Conservation (phyloP, 2,797 vertebrate species). For the Poecilia gillii region DNA sequence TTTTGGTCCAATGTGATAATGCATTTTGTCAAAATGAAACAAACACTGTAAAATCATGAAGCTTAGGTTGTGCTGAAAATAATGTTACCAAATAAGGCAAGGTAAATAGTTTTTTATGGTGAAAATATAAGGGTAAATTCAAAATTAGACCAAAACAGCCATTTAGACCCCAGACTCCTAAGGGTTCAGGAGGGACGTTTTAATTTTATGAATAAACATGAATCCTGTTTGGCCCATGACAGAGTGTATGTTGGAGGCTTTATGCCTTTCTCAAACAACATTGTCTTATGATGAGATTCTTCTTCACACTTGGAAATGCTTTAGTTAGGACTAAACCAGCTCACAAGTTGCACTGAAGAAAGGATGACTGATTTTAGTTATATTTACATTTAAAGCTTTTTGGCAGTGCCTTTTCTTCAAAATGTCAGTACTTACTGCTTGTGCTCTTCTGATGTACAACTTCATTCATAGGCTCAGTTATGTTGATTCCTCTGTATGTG, state of each 20-base stretch:
- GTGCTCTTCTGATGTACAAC: background rate
- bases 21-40: no score
- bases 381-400: background rate
- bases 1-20: no score
- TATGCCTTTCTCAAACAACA: background rate
- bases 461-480: background rate
- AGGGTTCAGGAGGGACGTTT: background rate
- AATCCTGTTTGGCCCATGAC: background rate
- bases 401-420: background rate
- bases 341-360: background rate
- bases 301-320: background rate
- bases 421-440: background rate
- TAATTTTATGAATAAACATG: background rate
- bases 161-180: no score
- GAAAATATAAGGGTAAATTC: no score
- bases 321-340: background rate
- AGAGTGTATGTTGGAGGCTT: background rate
- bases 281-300: background rate
- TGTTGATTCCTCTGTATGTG: background rate
- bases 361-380: background rate
- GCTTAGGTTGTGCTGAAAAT: no score
- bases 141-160: no score
- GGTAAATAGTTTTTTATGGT: no score
- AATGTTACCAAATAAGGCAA: no score
- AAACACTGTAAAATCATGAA: no score